Evolutionary conservation across 2,888 invertebrate genomes (phyloP).

Genomic region (Eubasilissa splendida): DNA sequence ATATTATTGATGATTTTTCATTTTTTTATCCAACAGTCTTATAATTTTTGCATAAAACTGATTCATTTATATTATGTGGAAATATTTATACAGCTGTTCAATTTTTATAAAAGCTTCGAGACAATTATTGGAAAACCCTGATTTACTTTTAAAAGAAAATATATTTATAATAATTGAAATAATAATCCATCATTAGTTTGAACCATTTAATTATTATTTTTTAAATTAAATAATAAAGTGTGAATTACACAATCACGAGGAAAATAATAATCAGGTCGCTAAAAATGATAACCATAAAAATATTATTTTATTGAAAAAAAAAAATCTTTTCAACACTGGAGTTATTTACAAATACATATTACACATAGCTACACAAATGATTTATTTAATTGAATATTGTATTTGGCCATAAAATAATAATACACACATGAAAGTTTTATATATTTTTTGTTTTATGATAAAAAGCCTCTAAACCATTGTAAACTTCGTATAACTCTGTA

Average conservation of each 20-base stretch:
- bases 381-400: too few relatives aligned
- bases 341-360: slow-evolving; percentile 18
- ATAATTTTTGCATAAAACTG: background rate
- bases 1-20: background rate
- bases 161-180: too few relatives aligned
- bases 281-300: slow-evolving; percentile 8
- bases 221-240: background rate
- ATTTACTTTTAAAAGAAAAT: too few relatives aligned
- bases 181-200: too few relatives aligned
- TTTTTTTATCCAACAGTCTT: background rate
- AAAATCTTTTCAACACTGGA: background rate
- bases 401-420: too few relatives aligned
- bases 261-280: slow-evolving; percentile 28
- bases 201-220: background rate
- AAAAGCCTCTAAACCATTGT: too few relatives aligned
- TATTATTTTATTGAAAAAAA: background rate
- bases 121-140: too few relatives aligned
- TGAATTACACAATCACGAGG: slow-evolving; percentile 1
- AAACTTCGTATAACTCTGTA: too few relatives aligned
- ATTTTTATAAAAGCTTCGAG: too few relatives aligned
- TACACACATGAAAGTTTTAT: too few relatives aligned
- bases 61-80: background rate
- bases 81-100: background rate
- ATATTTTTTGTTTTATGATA: too few relatives aligned
- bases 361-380: too few relatives aligned